Evolutionary conservation across 2,888 invertebrate species (phyloP), one percentile per base, ranked within the genome.

Genomic region (Blomia tropicalis): DNA sequence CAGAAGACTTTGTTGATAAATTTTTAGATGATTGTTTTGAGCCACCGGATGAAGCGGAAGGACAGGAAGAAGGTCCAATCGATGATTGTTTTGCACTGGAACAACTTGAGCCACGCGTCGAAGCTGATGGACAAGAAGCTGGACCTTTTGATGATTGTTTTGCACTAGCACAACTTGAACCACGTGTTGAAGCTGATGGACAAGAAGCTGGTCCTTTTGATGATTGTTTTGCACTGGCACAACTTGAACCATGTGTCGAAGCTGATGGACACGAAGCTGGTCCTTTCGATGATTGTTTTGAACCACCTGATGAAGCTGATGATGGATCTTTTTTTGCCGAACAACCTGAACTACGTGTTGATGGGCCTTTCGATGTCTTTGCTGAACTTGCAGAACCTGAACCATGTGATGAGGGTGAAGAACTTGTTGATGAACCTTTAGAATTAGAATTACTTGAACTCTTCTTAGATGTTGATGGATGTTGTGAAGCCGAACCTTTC

Each of bases 251-350:
- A n/a, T n/a, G 7, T 22, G 7, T 47, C n/a, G 51, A 47, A 47
- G 51, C 51, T 14, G 51, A 22, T 22, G 51, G 23, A 47, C 23
- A 47, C 51, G 51, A 47, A 19, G 51, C 51, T 47, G 51, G 27
- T 11, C 23, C 51, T 19, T 22, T 25, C 22, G 51, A 22, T 7
- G 51, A 47, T 11, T 47, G 7, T 14, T 22, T 25, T 7, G 51
- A 7, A 14, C n/a, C 14, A 41, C 41, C n/a, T 7, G 7, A 11
- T 11, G 51, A 27, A 47, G 7, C 7, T 14, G 51, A 11, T 14
- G 51, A 47, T n/a, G 51, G 7, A n/a, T n/a, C 51, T 47, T 25
- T 22, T 47, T 7, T 14, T 11, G 51, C 51, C 51, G 51, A 22
- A 11, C 7, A n/a, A 14, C 51, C 7, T 14, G 51, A 25, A n/a